A percentile compares a stretch with the other conserved stretches of the same genome.
Evolutionary conservation across 2,888 invertebrate genomes (phyloP).

Genomic region (Pardosa pseudoannulata): DNA sequence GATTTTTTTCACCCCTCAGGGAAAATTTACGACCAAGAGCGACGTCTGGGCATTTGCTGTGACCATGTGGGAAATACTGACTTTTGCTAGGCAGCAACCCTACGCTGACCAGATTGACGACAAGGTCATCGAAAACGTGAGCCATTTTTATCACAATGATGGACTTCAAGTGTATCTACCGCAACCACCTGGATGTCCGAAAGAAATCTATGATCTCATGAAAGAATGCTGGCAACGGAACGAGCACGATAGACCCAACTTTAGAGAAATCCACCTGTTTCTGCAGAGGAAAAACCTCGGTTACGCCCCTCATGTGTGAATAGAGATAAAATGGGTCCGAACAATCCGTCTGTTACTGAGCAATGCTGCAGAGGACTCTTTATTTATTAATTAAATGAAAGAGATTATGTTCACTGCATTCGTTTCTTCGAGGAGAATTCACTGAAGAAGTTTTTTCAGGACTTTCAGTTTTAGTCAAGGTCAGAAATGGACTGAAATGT

Average conservation of each 20-base stretch:
- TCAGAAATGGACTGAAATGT: neutral
- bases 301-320: slow-evolving; percentile 75
- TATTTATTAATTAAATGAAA: neutral
- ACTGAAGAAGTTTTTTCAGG: neutral
- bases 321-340: neutral
- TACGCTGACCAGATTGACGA: slow-evolving; percentile 86
- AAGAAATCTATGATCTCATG: slow-evolving; percentile 94
- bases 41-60: slow-evolving; percentile 95
- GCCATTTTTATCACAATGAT: slow-evolving; percentile 85
- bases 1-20: too few relatives aligned
- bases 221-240: slow-evolving; percentile 93
- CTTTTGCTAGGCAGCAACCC: slow-evolving; percentile 86
- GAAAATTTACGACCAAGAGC: slow-evolving; percentile 89
- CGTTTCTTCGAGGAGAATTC: neutral
- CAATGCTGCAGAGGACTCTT: neutral
- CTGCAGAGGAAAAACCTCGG: slow-evolving; percentile 86
- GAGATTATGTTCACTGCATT: neutral
- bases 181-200: slow-evolving; percentile 87
- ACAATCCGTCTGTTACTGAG: slow-evolving; percentile 12
- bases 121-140: slow-evolving; percentile 88
- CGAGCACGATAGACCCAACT: slow-evolving; percentile 88
- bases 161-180: slow-evolving; percentile 82
- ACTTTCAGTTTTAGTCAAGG: neutral
- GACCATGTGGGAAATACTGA: slow-evolving; percentile 90
- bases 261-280: slow-evolving; percentile 91